These are phyloP conservation scores for Prionace glauca DNA, from an alignment of 2,797 vertebrate species.

Conservation along the genomic window DNA sequence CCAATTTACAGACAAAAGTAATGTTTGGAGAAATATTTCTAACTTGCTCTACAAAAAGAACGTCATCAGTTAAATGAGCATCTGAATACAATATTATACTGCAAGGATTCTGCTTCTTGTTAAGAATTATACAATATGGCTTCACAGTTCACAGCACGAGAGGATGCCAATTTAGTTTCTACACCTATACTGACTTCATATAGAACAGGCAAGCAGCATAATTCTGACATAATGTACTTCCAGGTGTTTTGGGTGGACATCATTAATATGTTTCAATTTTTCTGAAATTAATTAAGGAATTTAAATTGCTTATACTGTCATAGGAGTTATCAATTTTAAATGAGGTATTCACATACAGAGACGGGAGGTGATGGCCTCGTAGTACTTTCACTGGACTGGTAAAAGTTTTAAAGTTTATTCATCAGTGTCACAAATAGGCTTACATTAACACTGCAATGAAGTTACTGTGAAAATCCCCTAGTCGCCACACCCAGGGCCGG, in stretches of 20 bases:
- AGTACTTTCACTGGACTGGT: too few species aligned
- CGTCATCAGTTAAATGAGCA: background rate
- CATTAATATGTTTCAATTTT: background rate
- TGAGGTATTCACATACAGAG: background rate
- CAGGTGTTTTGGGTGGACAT: background rate
- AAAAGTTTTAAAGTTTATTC: too few species aligned
- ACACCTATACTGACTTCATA: background rate
- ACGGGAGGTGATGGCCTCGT: too few species aligned
- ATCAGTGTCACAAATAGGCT: too few species aligned
- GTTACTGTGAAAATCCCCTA: too few species aligned
- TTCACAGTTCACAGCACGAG: background rate
- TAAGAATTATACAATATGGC: background rate
- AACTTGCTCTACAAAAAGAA: background rate
- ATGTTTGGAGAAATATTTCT: background rate
- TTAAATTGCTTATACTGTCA: background rate
- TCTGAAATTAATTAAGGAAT: background rate
- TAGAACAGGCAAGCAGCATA: background rate
- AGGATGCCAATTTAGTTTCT: background rate
- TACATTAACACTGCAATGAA: too few species aligned
- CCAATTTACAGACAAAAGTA: background rate
- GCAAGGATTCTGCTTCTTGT: background rate
- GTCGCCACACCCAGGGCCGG: too few species aligned
- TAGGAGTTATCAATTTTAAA: background rate
- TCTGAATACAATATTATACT: background rate
- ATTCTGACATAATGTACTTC: background rate